Conservation (phyloP, 2,797 vertebrate species). For the Sebastolobus altivelis region DNA sequence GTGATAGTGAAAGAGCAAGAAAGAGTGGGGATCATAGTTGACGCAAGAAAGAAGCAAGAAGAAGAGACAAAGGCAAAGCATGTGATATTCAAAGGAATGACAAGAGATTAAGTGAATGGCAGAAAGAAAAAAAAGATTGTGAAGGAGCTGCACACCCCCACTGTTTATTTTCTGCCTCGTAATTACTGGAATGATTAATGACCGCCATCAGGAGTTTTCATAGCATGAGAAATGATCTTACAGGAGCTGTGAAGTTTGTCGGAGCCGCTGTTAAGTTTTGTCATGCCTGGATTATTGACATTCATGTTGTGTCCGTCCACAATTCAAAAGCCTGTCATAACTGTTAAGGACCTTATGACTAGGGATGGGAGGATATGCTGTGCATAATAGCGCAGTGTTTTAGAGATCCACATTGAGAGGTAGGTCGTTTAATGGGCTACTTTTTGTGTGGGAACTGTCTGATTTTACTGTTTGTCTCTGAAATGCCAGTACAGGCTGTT, state of each 20-base stretch:
- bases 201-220: conserved; percentile 47
- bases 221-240: conserved; percentile 43
- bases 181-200: conserved; percentile 72
- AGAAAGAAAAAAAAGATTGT: conserved; percentile 11
- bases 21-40: conserved; percentile 3
- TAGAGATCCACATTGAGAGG: conserved; percentile 5
- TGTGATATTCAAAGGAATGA: conserved; percentile 36
- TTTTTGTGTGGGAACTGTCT: conserved; percentile 24
- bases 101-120: conserved; percentile 34
- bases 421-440: conserved; percentile 21
- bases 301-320: conserved; percentile 22
- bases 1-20: conserved; percentile 3
- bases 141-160: conserved; percentile 17
- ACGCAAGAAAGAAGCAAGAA: conserved; percentile 8
- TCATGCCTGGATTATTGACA: conserved; percentile 51
- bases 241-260: conserved; percentile 43
- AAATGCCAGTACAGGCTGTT: conserved; percentile 23
- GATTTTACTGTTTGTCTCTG: conserved; percentile 21
- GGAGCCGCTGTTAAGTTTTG: conserved; percentile 41
- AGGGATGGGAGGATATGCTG: not conserved
- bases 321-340: conserved; percentile 30
- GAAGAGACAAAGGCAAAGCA: conserved; percentile 24
- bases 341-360: conserved; percentile 2
- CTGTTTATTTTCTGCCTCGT: conserved; percentile 63
- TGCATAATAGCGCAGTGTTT: conserved; percentile 20